phyloP scores from a whole-genome alignment of 2,797 vertebrate species.

The Centropyge bicolor region DNA sequence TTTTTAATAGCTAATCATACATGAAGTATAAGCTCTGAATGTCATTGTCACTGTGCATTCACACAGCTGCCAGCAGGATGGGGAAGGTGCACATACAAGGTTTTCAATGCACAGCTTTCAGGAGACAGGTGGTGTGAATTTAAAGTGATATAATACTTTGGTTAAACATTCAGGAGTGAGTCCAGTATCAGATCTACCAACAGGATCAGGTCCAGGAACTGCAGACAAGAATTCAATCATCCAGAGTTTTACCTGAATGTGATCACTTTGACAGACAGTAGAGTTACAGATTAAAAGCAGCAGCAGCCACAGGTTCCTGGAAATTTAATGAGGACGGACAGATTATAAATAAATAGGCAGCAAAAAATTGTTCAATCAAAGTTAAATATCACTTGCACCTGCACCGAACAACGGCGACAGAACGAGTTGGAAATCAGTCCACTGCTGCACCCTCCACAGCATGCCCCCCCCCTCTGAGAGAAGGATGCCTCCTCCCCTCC shows the following conservation, averaged over 20 bases:
- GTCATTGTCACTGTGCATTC: not conserved
- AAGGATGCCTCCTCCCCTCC: constrained; percentile 40
- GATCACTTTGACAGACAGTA: not conserved
- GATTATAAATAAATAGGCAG: not conserved
- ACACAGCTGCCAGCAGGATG: constrained; percentile 16
- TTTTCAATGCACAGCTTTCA: constrained; percentile 30
- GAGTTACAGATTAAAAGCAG: not conserved
- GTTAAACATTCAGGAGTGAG: not conserved
- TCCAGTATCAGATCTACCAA: not conserved
- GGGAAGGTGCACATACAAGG: constrained; percentile 65
- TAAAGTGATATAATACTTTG: constrained; percentile 28
- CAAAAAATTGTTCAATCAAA: constrained; percentile 21
- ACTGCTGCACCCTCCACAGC: constrained; percentile 70
- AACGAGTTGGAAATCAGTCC: constrained; percentile 66
- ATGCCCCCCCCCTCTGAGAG: constrained; percentile 48
- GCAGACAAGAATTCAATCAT: not conserved
- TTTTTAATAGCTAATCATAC: not conserved
- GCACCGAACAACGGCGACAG: not conserved
- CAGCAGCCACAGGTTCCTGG: not conserved
- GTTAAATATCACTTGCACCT: constrained; percentile 18
- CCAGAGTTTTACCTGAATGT: not conserved
- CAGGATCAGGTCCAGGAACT: not conserved
- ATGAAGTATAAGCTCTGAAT: not conserved
- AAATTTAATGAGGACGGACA: not conserved
- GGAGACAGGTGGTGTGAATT: constrained; percentile 12